phyloP scores from a whole-genome alignment of 37 sponge, comb jelly and placozoan genomes.

The Ianthella basta region DNA sequence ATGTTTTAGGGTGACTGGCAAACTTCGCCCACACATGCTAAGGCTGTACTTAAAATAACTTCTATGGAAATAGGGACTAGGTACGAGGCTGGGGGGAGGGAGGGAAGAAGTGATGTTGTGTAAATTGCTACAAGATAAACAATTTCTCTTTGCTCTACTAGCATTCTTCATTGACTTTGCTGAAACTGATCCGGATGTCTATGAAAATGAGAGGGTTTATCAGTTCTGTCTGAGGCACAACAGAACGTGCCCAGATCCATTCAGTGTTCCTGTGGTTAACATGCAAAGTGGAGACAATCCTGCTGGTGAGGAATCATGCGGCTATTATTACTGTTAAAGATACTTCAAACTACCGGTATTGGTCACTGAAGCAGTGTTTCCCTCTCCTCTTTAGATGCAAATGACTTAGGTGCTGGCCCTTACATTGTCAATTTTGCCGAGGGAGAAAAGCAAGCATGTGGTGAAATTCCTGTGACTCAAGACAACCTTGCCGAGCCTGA shows the following conservation, averaged over 20 bases:
- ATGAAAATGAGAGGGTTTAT: neutral
- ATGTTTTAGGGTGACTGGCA: no score
- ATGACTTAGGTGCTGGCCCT: neutral
- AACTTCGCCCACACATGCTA: no score
- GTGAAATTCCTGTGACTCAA: slow-evolving; percentile 20
- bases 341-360: no score
- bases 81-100: no score
- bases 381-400: neutral
- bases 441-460: neutral
- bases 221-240: neutral
- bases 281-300: no score
- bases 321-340: no score
- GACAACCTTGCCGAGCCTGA: slow-evolving; percentile 38
- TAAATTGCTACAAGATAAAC: no score
- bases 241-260: slow-evolving; percentile 8
- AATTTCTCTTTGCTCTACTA: neutral
- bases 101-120: no score
- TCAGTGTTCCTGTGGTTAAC: neutral
- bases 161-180: slow-evolving; percentile 14
- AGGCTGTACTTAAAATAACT: no score
- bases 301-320: no score
- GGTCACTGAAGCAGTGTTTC: no score
- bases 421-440: slow-evolving; percentile 29
- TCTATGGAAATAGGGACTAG: no score
- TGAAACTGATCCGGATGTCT: neutral